These are phyloP conservation scores for Dromaius novaehollandiae DNA, from an alignment of 2,113 vertebrate genomes.

Conservation along the genomic window DNA sequence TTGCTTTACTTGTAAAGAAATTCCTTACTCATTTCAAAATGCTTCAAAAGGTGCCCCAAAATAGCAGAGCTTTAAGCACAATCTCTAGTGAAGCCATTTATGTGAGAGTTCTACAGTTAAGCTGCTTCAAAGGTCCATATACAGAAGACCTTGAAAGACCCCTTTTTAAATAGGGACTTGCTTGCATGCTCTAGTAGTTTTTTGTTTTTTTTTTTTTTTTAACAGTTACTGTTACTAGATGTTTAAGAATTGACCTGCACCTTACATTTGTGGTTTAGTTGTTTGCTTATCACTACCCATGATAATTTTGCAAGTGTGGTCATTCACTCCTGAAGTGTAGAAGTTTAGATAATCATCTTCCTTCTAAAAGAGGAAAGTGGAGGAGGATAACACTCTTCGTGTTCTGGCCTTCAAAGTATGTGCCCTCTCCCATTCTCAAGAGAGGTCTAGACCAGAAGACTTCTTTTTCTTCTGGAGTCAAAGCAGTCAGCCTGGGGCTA, in stretches of 20 bases:
- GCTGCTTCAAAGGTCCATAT: not conserved
- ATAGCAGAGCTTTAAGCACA: not conserved
- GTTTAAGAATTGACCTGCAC: not conserved
- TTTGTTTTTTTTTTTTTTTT: too few relatives aligned
- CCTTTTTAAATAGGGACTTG: not conserved
- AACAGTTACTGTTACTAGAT: not conserved
- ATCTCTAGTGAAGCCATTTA: not conserved
- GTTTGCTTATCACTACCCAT: not conserved
- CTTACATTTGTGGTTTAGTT: not conserved
- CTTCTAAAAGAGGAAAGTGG: not conserved
- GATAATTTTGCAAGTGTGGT: not conserved
- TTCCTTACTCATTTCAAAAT: not conserved
- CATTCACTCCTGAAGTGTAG: not conserved
- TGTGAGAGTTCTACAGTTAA: not conserved
- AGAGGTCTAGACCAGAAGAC: not conserved
- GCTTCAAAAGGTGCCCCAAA: not conserved
- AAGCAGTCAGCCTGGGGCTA: not conserved
- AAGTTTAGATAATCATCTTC: not conserved
- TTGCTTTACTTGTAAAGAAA: not conserved
- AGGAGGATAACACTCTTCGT: not conserved
- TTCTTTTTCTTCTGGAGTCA: not conserved
- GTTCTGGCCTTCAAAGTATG: not conserved
- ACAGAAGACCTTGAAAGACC: accelerated
- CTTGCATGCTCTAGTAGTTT: not conserved
- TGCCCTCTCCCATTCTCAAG: not conserved